These are phyloP conservation scores for Triops cancriformis DNA, from an alignment of 1,140 invertebrate genomes.

Conservation along the genomic window DNA sequence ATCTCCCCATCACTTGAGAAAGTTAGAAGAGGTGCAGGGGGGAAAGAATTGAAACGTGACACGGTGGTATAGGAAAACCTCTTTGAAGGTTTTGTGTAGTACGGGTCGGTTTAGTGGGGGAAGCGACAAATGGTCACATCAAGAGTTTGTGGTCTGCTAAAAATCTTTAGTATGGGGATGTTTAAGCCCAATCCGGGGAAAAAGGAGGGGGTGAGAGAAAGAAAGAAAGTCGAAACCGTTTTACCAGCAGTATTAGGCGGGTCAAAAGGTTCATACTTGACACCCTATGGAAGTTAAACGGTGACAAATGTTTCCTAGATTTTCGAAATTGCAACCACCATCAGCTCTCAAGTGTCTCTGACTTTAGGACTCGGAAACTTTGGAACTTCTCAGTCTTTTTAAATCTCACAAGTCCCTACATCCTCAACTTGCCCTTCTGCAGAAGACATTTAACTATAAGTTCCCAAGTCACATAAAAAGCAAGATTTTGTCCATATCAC, in stretches of 20 bases:
- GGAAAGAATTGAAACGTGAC: neutral
- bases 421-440: neutral
- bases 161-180: neutral
- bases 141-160: conserved; percentile 10
- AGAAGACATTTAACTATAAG: neutral
- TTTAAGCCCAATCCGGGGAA: neutral
- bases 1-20: conserved; percentile 13
- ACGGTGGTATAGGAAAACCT: neutral
- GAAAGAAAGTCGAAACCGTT: neutral
- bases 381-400: neutral
- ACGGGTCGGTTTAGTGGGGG: neutral
- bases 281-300: conserved; percentile 9
- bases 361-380: neutral
- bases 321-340: neutral
- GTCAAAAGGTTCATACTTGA: conserved; percentile 12
- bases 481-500: neutral
- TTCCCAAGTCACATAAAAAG: neutral
- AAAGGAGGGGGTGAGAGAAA: neutral
- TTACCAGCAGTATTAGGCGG: conserved; percentile 4
- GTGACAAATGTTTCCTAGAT: conserved; percentile 10
- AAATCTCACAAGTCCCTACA: neutral
- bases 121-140: conserved; percentile 13
- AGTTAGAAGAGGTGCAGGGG: neutral
- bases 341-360: neutral
- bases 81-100: neutral